Base-by-base conservation (phyloP, 1,140 invertebrate genomes). In the Tetraneura akinire region DNA sequence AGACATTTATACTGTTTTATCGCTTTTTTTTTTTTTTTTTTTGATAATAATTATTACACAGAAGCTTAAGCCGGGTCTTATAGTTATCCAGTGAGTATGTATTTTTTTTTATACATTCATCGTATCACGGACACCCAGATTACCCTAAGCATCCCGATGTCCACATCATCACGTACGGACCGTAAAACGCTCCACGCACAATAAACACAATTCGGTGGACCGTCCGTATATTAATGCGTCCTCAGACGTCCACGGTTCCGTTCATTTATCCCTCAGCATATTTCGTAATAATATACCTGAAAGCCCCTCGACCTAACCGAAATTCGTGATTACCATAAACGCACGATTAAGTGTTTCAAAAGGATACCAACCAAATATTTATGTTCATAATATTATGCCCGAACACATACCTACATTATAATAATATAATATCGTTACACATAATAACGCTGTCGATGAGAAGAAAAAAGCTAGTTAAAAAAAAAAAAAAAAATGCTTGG, bases 251-350 rank as follows among this genome's bases (percentile, higher is more conserved):
- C 51, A 8, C 60, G 29, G 71, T 29, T 68, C 21, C 64, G 64
- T 68, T 21, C 23, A 26, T 49, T 26, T 47, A 49, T 71, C 45
- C 23, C 68, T 16, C 16, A 18, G 16, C 23, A 29, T 21, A 37
- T 66, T 29, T 51, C 6, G 51, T 57, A 42, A 42, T 1, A 8
- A 14, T 62, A 45, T 45, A 62, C 74, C 55, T 78, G 74, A 78
- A 26, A 78, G 74, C 42, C 55, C 23, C 14, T 45, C 9, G n/a
- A n/a, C 37, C 6, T 16, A 42, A 55, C 74, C 55, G 74, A 74
- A 74, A 74, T 74, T 62, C 74, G 37, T 71, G 32, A 78, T 78
- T 78, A 78, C 74, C 55, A 78, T 78, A 78, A 78, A 78, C 55
- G 51, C 32, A 4, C 26, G 53, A 76, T 74, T 74, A 74, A 74